phyloP scores from a whole-genome alignment of 1,140 invertebrate genomes.

The Hesperophylax magnus region DNA sequence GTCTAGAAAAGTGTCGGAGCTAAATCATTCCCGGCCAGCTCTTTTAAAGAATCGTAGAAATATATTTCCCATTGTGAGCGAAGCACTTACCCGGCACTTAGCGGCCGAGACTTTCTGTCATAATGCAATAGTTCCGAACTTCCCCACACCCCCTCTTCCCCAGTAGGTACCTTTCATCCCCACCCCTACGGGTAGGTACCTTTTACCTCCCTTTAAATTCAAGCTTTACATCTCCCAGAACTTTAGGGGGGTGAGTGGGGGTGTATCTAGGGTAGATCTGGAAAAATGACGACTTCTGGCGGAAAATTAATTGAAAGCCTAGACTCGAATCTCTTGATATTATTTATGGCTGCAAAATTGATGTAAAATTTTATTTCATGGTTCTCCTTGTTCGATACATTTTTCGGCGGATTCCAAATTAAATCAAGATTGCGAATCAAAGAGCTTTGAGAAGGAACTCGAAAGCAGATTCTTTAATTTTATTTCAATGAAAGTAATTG shows the following conservation, averaged over 20 bases:
- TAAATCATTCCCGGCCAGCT: constrained; percentile 53
- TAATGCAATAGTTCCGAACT: constrained; percentile 55
- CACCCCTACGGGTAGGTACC: too few species aligned
- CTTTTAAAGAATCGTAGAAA: constrained; percentile 58
- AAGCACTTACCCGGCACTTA: constrained; percentile 57
- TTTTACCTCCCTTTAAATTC: too few species aligned
- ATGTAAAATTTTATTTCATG: too few species aligned
- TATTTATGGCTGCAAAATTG: neutral
- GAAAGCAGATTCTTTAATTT: too few species aligned
- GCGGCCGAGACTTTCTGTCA: constrained; percentile 41
- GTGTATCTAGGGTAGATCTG: neutral
- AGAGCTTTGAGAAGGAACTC: too few species aligned
- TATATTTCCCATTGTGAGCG: constrained; percentile 56
- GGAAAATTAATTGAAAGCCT: constrained; percentile 50
- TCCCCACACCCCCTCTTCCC: neutral
- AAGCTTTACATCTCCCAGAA: too few species aligned
- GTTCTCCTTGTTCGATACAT: too few species aligned
- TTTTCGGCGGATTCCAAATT: too few species aligned
- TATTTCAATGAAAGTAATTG: too few species aligned
- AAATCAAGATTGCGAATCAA: too few species aligned
- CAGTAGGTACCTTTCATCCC: too few species aligned
- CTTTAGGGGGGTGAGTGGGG: too few species aligned
- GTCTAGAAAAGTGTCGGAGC: constrained; percentile 38
- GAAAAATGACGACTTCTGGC: constrained; percentile 26
- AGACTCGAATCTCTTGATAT: constrained; percentile 21